Evolutionary conservation across 2,113 vertebrate genomes (phyloP), one percentile per base, ranked within the genome.

Genomic region (Holacanthus passer): DNA sequence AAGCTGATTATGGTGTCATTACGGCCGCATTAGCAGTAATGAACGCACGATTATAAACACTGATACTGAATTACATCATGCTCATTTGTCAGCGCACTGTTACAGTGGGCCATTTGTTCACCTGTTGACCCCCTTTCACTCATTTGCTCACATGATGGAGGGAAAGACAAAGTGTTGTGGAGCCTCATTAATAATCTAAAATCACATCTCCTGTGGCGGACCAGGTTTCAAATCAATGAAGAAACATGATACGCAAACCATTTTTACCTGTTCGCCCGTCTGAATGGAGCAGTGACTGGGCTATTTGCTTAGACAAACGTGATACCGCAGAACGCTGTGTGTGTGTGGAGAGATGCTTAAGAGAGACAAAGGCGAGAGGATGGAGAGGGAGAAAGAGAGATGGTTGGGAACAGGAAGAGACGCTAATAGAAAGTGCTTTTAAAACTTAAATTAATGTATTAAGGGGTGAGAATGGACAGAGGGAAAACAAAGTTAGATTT

Each of bases 161-260:
- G 73, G 53, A 56, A 77, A 87, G 63, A 81, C 81, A 82, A 89
- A 86, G 84, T 82, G 60, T 55, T 14, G 50, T 50, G 47, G 81
- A 84, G 77, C 39, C 79, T 93, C 81, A 91, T 90, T 65, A 94
- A 93, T 93, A 90, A 92, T 92, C 82, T 31, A 84, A 73, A 80
- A 79, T 92, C 72, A 66, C 81, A 52, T 81, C 89, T 86, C 88
- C 87, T 22, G 62, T 9, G 41, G 87, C 32, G 5, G 88, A 60
- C 39, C 29, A 14, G 69, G 62, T 93, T 90, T 91, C 88, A 83
- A 88, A 90, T 90, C 77, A 56, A 47, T 32, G 71, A 73, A 64
- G 86, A 62, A 81, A 92, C n/a, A 52, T 20, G 73, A 93, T 48
- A 79, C 16, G 12, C 31, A 63, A 85, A 73, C 39, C 73, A 73